Evolutionary conservation across 1,140 invertebrate species (phyloP), one percentile per base, ranked within the genome.

Genomic region (Drosophila obscura): DNA sequence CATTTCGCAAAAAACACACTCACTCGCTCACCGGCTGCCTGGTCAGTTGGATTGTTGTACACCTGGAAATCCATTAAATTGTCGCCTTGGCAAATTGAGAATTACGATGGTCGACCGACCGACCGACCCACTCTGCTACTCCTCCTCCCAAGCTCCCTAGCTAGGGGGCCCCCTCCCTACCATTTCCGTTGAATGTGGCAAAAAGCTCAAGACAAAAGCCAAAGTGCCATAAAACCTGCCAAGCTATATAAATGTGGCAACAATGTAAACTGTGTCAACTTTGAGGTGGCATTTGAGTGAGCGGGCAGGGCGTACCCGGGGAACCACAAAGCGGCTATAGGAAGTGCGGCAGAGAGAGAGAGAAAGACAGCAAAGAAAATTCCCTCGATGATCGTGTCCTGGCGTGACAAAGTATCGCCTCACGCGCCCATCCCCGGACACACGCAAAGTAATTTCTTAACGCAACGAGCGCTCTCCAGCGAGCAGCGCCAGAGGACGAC

Each of bases 231-330:
- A 88, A 87, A 88, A 88, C 71, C 69, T 81, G 78, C 79, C 82
- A 88, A 67, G 82, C 82, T 82, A 87, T 88, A 87, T 87, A 88
- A 87, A 87, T 88, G 81, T 81, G 79, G 83, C 82, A 87, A 87
- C 82, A 87, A 87, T 83, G 82, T 87, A 87, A 87, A 87, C 82
- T 87, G 82, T 87, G 82, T 87, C 82, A 87, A 87, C 82, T 87
- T 59, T 60, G 71, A 52, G 63, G 57, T 51, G 60, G 28, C 50
- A 44, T 52, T 19, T 19, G 19, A 1, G 19, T 28, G 60, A n/a
- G n/a, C 8, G 22, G 39, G 56, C 5, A 6, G 45, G 5, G n/a
- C 19, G 41, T 16, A 24, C 22, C 22, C 26, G 62, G 64, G 48
- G 52, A 72, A 41, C 80, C 80, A 61, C 80, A 84, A 82, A 81